phyloP scores from a whole-genome alignment of 92 coral and sea anemone genomes.

The Paragorgia papillata region DNA sequence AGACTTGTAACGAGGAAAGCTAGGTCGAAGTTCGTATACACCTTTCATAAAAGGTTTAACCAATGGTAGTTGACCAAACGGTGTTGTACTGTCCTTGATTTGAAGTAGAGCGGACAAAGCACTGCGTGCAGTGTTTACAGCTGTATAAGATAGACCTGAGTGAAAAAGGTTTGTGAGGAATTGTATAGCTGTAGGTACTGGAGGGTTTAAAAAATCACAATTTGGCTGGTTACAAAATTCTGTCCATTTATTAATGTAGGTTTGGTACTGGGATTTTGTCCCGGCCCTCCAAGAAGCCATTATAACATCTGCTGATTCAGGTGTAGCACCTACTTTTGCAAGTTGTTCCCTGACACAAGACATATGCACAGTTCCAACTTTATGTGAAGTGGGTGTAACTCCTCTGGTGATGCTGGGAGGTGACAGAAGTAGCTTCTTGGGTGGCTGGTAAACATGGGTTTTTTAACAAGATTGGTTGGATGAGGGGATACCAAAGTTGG shows the following conservation, averaged over 20 bases:
- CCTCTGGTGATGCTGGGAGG: not conserved
- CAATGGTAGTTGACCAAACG: slow-evolving; percentile 25
- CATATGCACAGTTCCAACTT: not conserved
- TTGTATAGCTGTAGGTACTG: not conserved
- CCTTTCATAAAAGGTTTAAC: slow-evolving; percentile 28
- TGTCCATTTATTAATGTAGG: slow-evolving; percentile 8
- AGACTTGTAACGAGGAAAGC: slow-evolving; percentile 6
- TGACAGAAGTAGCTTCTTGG: not conserved
- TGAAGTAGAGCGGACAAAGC: slow-evolving; percentile 6
- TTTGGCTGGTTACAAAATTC: not conserved
- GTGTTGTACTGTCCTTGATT: no score
- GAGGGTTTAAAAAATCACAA: slow-evolving; percentile 5
- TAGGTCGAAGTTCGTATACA: slow-evolving; percentile 14
- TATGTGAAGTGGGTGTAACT: not conserved
- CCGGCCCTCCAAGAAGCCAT: slow-evolving; percentile 30
- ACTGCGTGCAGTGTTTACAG: slow-evolving; percentile 27
- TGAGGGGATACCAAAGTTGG: no score
- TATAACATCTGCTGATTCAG: not conserved
- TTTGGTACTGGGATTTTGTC: slow-evolving; percentile 9
- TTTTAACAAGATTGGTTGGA: not conserved
- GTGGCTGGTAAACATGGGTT: not conserved
- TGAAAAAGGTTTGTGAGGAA: slow-evolving; percentile 5
- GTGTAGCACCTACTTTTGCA: not conserved
- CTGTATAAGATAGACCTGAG: slow-evolving; percentile 1
- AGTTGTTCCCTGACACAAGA: slow-evolving; percentile 35